Base-by-base conservation (phyloP, 92 coral and sea anemone genomes). In the Parazoanthus darwini region DNA sequence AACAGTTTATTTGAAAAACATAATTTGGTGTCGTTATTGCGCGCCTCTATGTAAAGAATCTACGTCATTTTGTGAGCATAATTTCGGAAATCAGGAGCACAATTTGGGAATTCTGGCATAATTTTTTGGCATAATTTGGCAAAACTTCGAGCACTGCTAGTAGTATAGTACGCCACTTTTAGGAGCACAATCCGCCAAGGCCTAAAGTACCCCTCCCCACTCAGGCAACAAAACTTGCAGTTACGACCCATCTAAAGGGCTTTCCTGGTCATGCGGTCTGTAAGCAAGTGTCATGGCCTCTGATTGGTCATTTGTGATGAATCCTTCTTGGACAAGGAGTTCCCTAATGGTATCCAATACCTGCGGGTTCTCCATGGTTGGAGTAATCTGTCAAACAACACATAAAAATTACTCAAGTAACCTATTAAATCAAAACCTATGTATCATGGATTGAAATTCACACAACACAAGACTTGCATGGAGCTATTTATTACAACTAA, bases 361-460 rank as follows among this genome's bases (percentile, higher is more conserved):
- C 56, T 95, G 94, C 2, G 99, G 99, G 78, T 96, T 95, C 80
- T 96, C 99, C 94, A 96, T 96, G 68, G 99, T 96, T n/a, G 98
- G 98, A 5, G 92, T 94, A 54, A 96, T 89, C 99, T 96, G 89
- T 58, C 51, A 84, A 48, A 48, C 78, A 79, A 86, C n/a, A 86
- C 23, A 44, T 25, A 26, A 68, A 29, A 66, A 70, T 35, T 6
- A 50, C 38, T 82, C 36, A 59, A 25, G n/a, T 6, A 50, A 81
- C 42, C 29, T 78, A 18, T 54, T 4, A 79, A 6, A 44, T 16
- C 9, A 9, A 23, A 29, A 29, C 33, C 22, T 6, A 20, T 23
- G 70, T 7, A 23, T 63, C 26, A 63, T 23, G 18, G 20, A 3
- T 23, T 63, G 26, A 5, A 8, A 20, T 25, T 63, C 25, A 63